Evolutionary conservation across 2,113 vertebrate genomes (phyloP).

Genomic region (Odobenus rosmarus): DNA sequence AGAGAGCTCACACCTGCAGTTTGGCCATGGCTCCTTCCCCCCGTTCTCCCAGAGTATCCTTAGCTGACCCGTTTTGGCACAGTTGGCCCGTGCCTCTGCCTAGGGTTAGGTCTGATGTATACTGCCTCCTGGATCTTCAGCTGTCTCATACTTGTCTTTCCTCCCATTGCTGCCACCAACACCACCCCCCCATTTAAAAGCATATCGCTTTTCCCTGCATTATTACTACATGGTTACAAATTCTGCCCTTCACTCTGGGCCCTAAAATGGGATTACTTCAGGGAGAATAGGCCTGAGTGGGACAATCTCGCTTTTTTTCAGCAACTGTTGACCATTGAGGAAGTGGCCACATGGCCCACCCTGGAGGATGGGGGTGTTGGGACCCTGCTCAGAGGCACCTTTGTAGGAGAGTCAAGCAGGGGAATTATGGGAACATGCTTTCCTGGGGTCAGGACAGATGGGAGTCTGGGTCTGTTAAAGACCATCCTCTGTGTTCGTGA

Average conservation of each 20-base stretch:
- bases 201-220: neutral
- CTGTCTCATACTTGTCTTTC: neutral
- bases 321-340: neutral
- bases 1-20: neutral
- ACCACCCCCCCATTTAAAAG: neutral
- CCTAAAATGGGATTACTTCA: neutral
- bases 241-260: neutral
- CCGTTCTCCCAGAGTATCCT: neutral
- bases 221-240: neutral
- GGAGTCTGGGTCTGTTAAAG: neutral
- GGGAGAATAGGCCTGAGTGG: neutral
- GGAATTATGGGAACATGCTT: neutral
- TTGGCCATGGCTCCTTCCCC: neutral
- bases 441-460: neutral
- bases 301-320: neutral
- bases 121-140: neutral
- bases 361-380: neutral
- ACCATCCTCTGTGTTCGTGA: neutral
- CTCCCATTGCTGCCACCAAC: neutral
- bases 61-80: neutral
- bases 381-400: neutral
- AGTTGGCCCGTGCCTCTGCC: neutral
- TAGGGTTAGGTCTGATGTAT: neutral
- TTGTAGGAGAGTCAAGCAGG: neutral
- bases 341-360: neutral